These are phyloP conservation scores for Dioctria rufipes DNA, from an alignment of 2,888 invertebrate species.

Conservation along the genomic window DNA sequence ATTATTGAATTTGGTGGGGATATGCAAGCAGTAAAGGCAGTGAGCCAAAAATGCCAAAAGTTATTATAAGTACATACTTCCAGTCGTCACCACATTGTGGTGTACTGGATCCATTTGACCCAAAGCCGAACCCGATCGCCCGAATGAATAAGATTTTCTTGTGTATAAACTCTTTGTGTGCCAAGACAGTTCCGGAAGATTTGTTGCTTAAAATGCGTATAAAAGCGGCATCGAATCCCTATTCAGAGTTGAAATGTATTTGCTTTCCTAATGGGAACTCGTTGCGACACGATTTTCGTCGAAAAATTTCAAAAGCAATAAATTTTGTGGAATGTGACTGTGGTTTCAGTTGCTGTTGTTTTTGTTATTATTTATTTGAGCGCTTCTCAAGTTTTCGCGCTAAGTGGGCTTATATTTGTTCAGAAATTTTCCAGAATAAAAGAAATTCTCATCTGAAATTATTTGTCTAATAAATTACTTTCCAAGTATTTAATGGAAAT, in stretches of 20 bases:
- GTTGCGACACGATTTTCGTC: conserved; percentile 31
- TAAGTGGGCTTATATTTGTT: conserved; percentile 19
- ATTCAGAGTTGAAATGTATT: conserved; percentile 40
- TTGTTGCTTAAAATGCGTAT: conserved; percentile 48
- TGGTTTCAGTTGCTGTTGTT: conserved; percentile 19
- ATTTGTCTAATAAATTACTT: conserved; percentile 42
- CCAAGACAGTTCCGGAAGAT: conserved; percentile 33
- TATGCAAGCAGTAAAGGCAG: not conserved
- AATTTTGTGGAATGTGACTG: conserved; percentile 32
- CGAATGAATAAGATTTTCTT: not conserved
- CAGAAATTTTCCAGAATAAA: not conserved
- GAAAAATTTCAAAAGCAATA: conserved; percentile 38
- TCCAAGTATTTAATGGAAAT: conserved; percentile 24
- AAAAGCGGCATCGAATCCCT: conserved; percentile 20
- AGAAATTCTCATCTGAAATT: conserved; percentile 21
- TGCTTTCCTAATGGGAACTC: conserved; percentile 32
- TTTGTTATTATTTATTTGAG: not conserved
- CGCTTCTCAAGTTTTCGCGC: not conserved
- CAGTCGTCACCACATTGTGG: conserved; percentile 20
- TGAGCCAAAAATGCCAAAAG: conserved; percentile 43
- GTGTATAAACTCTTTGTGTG: not conserved
- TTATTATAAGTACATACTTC: conserved; percentile 30
- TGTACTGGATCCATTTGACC: not conserved
- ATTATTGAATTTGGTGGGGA: too few relatives aligned
- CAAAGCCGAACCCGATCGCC: not conserved